phyloP scores from a whole-genome alignment of 2,797 vertebrate species.

The Lithobates sylvaticus region DNA sequence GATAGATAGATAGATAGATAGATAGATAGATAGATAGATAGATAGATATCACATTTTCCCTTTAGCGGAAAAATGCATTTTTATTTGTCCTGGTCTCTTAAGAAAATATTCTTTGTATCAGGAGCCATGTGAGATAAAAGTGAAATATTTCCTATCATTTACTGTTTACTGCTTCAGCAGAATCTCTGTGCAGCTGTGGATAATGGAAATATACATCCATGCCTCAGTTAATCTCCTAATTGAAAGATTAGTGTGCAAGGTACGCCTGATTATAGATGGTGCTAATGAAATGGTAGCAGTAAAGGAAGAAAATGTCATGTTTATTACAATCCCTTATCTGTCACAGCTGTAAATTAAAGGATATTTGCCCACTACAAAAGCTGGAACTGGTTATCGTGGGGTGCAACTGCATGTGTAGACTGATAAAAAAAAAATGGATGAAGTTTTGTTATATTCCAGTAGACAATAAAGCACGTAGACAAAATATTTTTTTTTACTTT shows the following conservation, averaged over 20 bases:
- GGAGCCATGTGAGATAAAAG: conserved; percentile 39
- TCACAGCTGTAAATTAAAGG: conserved; percentile 36
- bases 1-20: too few relatives aligned
- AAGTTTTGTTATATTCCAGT: too few relatives aligned
- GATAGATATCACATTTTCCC: too few relatives aligned
- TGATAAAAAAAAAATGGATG: not conserved
- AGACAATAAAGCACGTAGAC: too few relatives aligned
- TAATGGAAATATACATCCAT: not conserved
- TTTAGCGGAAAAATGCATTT: not conserved
- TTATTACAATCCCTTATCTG: conserved; percentile 47
- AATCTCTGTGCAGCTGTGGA: conserved; percentile 6
- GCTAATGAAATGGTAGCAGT: conserved; percentile 19
- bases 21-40: too few relatives aligned
- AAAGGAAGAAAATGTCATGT: conserved; percentile 39
- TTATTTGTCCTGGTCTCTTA: conserved; percentile 11
- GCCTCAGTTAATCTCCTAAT: accelerated
- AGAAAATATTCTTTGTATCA: conserved; percentile 17
- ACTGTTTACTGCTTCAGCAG: conserved; percentile 56
- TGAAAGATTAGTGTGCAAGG: conserved; percentile 1
- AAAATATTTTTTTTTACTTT: too few relatives aligned
- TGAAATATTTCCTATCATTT: conserved; percentile 54
- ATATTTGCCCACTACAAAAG: conserved; percentile 36
- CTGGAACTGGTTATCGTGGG: not conserved
- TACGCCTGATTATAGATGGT: conserved; percentile 11
- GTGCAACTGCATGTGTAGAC: not conserved